A percentile compares a stretch with the other conserved stretches of the same genome.
These are phyloP conservation scores for Drosophila niveifrons DNA, from an alignment of 2,888 invertebrate genomes.

Conservation along the genomic window DNA sequence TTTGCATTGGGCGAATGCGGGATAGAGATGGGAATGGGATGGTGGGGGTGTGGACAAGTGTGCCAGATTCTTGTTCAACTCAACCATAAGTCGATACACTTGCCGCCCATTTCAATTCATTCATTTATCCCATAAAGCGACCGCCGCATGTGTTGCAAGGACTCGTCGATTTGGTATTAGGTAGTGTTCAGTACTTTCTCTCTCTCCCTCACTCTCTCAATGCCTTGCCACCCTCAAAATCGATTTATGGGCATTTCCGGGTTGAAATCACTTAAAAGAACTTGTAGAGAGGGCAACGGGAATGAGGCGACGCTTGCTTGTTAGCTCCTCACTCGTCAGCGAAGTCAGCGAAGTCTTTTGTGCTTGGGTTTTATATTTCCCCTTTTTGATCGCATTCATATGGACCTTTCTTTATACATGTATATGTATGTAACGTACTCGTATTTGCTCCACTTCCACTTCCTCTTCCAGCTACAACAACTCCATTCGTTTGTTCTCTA, in stretches of 20 bases:
- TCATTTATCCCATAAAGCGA: constrained; percentile 76
- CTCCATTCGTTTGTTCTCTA: constrained; percentile 3
- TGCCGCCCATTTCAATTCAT: constrained; percentile 80
- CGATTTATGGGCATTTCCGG: constrained; percentile 79
- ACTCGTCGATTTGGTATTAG: constrained; percentile 45
- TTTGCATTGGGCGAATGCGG: constrained; percentile 65
- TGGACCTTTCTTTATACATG: constrained; percentile 26
- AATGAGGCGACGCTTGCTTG: constrained; percentile 46
- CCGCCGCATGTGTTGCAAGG: constrained; percentile 45
- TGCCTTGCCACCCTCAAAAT: constrained; percentile 55
- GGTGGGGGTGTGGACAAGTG: constrained; percentile 57
- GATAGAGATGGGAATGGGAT: background rate
- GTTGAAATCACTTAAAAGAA: constrained; percentile 79
- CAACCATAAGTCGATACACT: constrained; percentile 75
- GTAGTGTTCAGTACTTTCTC: background rate
- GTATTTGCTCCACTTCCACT: constrained; percentile 17
- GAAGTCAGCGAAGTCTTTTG: constrained; percentile 48
- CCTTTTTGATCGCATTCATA: constrained; percentile 53
- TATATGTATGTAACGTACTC: background rate
- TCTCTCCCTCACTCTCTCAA: no score
- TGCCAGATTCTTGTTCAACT: constrained; percentile 60
- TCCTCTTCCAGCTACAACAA: background rate
- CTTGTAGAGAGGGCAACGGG: constrained; percentile 9
- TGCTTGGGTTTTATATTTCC: constrained; percentile 52
- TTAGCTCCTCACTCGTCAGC: constrained; percentile 54